Evolutionary conservation across 2,888 invertebrate genomes (phyloP).

Genomic region (Cryptus viduatorius): DNA sequence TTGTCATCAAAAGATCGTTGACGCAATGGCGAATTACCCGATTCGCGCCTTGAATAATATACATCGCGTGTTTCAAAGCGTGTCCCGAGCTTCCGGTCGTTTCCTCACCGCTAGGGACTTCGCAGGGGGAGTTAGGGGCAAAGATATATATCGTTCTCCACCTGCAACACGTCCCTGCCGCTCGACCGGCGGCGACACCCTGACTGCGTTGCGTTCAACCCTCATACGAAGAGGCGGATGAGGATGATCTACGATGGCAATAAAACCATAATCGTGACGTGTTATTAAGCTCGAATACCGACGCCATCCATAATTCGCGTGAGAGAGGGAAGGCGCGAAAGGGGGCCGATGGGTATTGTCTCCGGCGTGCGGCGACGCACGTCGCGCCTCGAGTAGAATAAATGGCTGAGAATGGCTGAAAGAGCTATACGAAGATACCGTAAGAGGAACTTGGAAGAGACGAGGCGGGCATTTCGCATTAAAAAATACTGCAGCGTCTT

Average conservation of each 20-base stretch:
- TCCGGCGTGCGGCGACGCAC: slow-evolving; percentile 31
- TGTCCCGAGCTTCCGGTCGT: slow-evolving; percentile 7
- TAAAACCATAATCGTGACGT: slow-evolving; percentile 60
- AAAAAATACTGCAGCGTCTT: slow-evolving; percentile 50
- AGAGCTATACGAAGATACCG: neutral
- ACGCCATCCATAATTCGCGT: slow-evolving; percentile 51
- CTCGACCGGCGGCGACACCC: neutral
- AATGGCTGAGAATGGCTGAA: slow-evolving; percentile 47
- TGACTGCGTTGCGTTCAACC: slow-evolving; percentile 8
- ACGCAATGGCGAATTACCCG: slow-evolving; percentile 6
- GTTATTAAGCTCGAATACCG: slow-evolving; percentile 55
- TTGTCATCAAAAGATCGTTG: neutral
- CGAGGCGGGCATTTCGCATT: slow-evolving; percentile 21
- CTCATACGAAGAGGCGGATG: slow-evolving; percentile 6
- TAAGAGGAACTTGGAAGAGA: slow-evolving; percentile 5
- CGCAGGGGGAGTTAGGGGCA: neutral
- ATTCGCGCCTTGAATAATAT: neutral
- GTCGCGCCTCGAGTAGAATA: slow-evolving; percentile 48
- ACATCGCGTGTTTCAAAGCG: slow-evolving; percentile 16
- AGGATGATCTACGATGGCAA: slow-evolving; percentile 58
- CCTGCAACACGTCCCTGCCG: neutral
- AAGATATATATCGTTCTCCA: neutral
- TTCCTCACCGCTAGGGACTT: neutral
- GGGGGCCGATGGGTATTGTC: slow-evolving; percentile 33
- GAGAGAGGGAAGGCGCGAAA: neutral